Percentiles rank a stretch among this genome's conserved stretches.
These are phyloP conservation scores for Drosophila pseudoananassae DNA, from an alignment of 1,140 invertebrate genomes.

Conservation along the genomic window DNA sequence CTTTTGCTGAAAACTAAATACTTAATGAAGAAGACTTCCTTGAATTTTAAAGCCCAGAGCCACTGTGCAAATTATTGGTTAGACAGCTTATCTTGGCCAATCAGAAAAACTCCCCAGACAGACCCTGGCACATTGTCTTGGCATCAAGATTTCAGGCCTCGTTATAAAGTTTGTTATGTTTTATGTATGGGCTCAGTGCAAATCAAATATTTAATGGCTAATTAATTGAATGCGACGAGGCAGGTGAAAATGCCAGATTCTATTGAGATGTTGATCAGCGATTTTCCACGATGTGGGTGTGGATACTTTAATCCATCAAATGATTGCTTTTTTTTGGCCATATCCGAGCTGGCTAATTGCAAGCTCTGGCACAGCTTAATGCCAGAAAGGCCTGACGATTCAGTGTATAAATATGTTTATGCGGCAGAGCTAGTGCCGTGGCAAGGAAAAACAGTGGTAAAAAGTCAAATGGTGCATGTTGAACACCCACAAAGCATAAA, in stretches of 20 bases:
- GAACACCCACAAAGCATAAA: constrained; percentile 81
- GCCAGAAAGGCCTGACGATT: constrained; percentile 35
- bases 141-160: constrained; percentile 25
- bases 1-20: background rate
- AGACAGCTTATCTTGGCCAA: constrained; percentile 38
- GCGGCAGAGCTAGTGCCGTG: constrained; percentile 24
- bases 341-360: constrained; percentile 55
- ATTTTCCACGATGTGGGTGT: constrained; percentile 15
- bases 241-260: constrained; percentile 61
- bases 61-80: constrained; percentile 29
- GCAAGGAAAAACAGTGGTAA: constrained; percentile 62
- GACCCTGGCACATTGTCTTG: constrained; percentile 24
- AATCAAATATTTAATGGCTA: constrained; percentile 65
- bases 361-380: constrained; percentile 56
- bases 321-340: constrained; percentile 2
- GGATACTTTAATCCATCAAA: background rate
- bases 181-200: constrained; percentile 66
- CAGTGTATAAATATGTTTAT: constrained; percentile 64
- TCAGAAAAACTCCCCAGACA: constrained; percentile 22
- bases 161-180: constrained; percentile 35
- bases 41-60: background rate
- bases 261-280: constrained; percentile 36
- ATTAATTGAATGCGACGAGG: constrained; percentile 34
- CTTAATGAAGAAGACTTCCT: background rate
- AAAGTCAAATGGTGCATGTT: constrained; percentile 80